These are phyloP conservation scores for Notospermus geniculatus DNA, from an alignment of 1,140 invertebrate species.

Conservation along the genomic window DNA sequence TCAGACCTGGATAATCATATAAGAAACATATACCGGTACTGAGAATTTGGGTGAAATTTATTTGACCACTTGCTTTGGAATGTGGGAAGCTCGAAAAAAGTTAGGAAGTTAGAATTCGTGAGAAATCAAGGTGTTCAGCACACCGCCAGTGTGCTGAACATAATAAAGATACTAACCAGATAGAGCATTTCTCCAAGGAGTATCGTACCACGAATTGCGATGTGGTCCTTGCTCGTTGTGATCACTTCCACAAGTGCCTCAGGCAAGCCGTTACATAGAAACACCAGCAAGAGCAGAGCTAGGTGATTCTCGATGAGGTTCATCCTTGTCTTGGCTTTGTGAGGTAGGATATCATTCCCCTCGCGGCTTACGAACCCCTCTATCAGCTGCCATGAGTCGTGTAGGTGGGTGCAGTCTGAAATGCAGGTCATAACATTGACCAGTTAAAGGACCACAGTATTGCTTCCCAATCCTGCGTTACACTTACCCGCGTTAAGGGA, in stretches of 20 bases:
- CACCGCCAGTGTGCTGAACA: no score
- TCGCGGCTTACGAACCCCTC: conserved; percentile 92
- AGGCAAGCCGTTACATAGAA: conserved; percentile 81
- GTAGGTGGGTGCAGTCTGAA: conserved; percentile 70
- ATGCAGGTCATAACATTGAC: conserved; percentile 11
- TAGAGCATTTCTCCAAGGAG: conserved; percentile 83
- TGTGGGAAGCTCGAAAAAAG: no score
- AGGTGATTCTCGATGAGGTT: conserved; percentile 89
- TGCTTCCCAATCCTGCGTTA: no score
- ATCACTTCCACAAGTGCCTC: conserved; percentile 89
- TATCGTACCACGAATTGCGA: conserved; percentile 86
- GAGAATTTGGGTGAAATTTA: no score
- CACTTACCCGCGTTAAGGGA: no score
- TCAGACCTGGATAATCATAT: no score
- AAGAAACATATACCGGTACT: no score
- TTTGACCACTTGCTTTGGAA: no score
- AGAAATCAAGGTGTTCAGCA: no score
- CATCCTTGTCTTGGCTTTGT: conserved; percentile 72
- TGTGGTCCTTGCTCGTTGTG: conserved; percentile 79
- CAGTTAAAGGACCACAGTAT: background rate
- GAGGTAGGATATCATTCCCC: conserved; percentile 77
- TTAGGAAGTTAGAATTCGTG: no score
- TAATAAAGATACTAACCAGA: conserved; percentile 60
- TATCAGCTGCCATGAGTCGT: conserved; percentile 80
- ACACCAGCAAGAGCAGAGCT: conserved; percentile 81